A percentile compares a stretch with the other conserved stretches of the same genome.
Evolutionary conservation across 2,113 vertebrate genomes (phyloP).

Genomic region (Heptranchias perlo): DNA sequence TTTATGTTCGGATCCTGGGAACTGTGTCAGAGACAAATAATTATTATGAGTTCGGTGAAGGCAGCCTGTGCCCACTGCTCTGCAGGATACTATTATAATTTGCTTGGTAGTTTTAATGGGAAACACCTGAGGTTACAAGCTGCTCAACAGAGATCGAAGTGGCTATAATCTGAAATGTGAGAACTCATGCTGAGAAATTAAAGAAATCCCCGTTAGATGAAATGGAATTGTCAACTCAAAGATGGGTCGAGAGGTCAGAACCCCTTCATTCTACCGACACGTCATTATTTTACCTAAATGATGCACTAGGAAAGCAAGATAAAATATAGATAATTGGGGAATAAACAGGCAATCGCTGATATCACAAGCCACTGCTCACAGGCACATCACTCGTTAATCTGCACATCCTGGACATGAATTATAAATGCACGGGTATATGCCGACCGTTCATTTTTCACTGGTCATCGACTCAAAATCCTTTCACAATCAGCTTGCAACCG

Average conservation of each 20-base stretch:
- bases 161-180: conserved; percentile 1
- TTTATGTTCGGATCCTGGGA: conserved; percentile 61
- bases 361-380: neutral
- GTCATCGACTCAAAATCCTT: neutral
- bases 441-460: neutral
- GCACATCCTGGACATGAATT: neutral
- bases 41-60: conserved; percentile 63
- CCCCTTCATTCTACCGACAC: neutral
- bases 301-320: neutral
- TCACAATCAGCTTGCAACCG: neutral
- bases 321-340: neutral
- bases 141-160: conserved; percentile 4
- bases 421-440: neutral
- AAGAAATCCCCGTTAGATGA: neutral
- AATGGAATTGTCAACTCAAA: neutral
- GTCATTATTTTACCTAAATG: neutral
- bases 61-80: conserved; percentile 56
- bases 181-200: neutral
- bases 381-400: neutral
- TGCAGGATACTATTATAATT: conserved; percentile 58
- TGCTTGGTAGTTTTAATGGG: conserved; percentile 58
- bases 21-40: conserved; percentile 69
- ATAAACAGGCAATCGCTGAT: neutral
- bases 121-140: conserved; percentile 59
- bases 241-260: neutral